Conservation (phyloP, 2,113 vertebrate genomes). For the Dermatemys mawii region DNA sequence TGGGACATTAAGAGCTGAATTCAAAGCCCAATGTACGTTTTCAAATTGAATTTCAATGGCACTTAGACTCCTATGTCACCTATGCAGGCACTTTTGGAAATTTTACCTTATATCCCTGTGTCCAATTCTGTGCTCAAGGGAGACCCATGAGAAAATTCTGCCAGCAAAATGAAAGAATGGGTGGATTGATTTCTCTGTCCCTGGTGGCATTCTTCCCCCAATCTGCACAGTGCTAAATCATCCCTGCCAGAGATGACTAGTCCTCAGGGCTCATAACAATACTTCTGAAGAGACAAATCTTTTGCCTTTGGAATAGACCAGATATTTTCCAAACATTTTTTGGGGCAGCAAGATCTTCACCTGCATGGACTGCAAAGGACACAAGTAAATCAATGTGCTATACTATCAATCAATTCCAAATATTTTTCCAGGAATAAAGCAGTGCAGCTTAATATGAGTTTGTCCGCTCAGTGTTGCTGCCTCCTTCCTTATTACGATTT, state of each 20-base stretch:
- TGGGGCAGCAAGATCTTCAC: neutral
- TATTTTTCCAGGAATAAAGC: neutral
- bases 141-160: neutral
- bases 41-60: neutral
- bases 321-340: conserved; percentile 17
- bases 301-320: conserved; percentile 32
- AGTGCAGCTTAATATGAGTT: neutral
- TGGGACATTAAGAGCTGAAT: neutral
- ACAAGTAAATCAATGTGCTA: neutral
- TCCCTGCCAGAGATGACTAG: conserved; percentile 29
- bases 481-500: neutral
- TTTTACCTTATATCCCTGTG: neutral
- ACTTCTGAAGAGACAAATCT: conserved; percentile 32
- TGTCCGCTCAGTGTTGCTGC: neutral
- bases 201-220: neutral
- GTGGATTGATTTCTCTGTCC: neutral
- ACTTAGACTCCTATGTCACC: neutral
- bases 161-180: neutral
- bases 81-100: neutral
- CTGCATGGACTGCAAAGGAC: neutral
- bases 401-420: neutral
- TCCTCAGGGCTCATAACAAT: conserved; percentile 31
- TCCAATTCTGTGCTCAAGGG: neutral
- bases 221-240: conserved; percentile 33
- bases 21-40: neutral